These are phyloP conservation scores for Philaethria dido DNA, from an alignment of 2,888 invertebrate species.

Conservation along the genomic window DNA sequence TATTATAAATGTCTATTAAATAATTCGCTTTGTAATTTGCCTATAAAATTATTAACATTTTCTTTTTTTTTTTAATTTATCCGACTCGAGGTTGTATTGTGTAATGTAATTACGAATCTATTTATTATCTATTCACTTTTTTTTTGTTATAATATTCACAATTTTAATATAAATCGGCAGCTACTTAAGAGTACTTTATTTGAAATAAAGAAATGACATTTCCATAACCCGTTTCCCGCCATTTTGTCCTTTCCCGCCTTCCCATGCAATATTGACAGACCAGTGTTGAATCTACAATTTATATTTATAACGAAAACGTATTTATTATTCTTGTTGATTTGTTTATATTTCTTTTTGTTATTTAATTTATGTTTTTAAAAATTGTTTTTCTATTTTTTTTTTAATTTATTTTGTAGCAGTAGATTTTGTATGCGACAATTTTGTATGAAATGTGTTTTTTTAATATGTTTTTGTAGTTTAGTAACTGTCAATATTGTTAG, in stretches of 20 bases:
- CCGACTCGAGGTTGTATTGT: conserved; percentile 56
- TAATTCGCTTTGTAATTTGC: conserved; percentile 78
- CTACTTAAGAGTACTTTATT: conserved; percentile 78
- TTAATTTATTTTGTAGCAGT: conserved; percentile 80
- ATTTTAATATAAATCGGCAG: conserved; percentile 76
- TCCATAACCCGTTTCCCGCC: conserved; percentile 42
- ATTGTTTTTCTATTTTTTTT: conserved; percentile 68
- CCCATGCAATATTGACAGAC: conserved; percentile 82
- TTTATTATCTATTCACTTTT: conserved; percentile 65
- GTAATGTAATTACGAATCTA: conserved; percentile 55
- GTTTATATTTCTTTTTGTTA: conserved; percentile 73
- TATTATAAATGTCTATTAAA: conserved; percentile 70
- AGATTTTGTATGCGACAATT: conserved; percentile 53
- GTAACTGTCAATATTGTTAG: conserved; percentile 82
- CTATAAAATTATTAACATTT: conserved; percentile 55
- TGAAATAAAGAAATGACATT: conserved; percentile 81
- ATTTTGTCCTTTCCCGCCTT: conserved; percentile 45
- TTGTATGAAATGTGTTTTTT: conserved; percentile 66
- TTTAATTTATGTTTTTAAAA: conserved; percentile 73
- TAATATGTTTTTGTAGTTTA: conserved; percentile 69
- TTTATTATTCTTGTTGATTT: conserved; percentile 79
- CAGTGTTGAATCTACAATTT: conserved; percentile 79
- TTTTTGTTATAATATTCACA: conserved; percentile 72
- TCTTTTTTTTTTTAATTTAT: conserved; percentile 49
- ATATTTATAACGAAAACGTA: conserved; percentile 70